A percentile compares a stretch with the other conserved stretches of the same genome.
phyloP scores from a whole-genome alignment of 2,888 invertebrate genomes.

The Aspidapion aeneum region DNA sequence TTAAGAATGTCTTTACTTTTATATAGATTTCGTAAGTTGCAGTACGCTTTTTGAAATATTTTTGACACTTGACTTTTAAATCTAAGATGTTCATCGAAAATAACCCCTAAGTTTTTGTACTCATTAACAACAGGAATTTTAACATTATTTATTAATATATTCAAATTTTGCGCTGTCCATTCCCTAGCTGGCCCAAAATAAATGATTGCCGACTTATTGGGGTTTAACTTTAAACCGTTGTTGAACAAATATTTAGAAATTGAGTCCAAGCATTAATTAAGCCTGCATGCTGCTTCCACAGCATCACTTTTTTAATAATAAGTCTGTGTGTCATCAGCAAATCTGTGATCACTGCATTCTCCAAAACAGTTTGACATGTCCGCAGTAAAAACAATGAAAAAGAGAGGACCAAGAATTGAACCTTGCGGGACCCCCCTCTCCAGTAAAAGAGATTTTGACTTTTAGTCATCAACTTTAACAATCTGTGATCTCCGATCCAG shows the following conservation, averaged over 20 bases:
- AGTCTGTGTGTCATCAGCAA: conserved; percentile 2
- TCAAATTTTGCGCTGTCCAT: background rate
- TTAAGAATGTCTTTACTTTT: too few relatives aligned
- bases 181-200: background rate
- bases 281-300: background rate
- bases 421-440: background rate
- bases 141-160: background rate
- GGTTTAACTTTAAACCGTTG: background rate
- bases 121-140: too few relatives aligned
- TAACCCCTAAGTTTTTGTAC: too few relatives aligned
- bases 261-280: background rate
- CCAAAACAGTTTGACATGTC: background rate
- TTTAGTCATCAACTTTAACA: background rate
- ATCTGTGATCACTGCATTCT: background rate
- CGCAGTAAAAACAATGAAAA: background rate
- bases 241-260: background rate
- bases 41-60: too few relatives aligned
- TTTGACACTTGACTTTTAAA: too few relatives aligned
- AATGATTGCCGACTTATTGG: background rate
- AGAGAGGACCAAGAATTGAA: background rate
- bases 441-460: too few relatives aligned
- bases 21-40: too few relatives aligned
- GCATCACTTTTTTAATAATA: background rate
- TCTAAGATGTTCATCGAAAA: too few relatives aligned
- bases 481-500: background rate